A percentile compares a stretch with the other conserved stretches of the same genome.
Evolutionary conservation across 1,140 invertebrate species (phyloP).

Genomic region (Aphelinus certus): DNA sequence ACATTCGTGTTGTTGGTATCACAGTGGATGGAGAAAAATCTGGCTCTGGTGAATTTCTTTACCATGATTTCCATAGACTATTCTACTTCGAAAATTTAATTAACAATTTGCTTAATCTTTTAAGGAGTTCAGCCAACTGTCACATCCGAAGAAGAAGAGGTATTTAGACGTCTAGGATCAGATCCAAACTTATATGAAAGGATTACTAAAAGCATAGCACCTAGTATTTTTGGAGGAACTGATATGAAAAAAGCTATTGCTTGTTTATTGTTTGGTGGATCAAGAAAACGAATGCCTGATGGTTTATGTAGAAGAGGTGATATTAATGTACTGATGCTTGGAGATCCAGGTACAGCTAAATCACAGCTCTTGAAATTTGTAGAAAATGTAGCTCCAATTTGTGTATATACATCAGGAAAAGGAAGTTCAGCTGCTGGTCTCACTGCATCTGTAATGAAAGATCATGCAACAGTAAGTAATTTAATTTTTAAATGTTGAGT

Average conservation of each 20-base stretch:
- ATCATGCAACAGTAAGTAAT: constrained; percentile 84
- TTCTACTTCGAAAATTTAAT: constrained; percentile 7
- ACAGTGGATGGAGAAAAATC: constrained; percentile 77
- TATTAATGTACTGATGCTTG: constrained; percentile 94
- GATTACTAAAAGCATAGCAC: constrained; percentile 91
- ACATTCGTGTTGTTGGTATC: constrained; percentile 94
- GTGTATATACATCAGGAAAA: constrained; percentile 98
- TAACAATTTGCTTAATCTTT: background rate
- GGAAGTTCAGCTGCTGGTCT: constrained; percentile 98
- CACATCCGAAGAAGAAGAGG: constrained; percentile 91
- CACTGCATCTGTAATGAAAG: constrained; percentile 96
- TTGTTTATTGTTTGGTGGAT: constrained; percentile 93
- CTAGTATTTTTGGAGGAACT: constrained; percentile 93
- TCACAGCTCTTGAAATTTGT: constrained; percentile 98
- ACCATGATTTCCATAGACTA: background rate
- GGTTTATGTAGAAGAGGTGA: constrained; percentile 95
- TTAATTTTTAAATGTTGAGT: background rate
- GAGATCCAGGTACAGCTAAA: constrained; percentile 99
- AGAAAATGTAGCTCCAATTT: constrained; percentile 94
- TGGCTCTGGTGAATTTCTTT: background rate
- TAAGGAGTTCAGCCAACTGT: constrained; percentile 62
- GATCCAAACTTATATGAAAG: constrained; percentile 90
- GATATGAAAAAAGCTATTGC: constrained; percentile 99
- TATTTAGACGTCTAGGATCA: constrained; percentile 86
- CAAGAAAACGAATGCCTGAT: constrained; percentile 91